These are phyloP conservation scores for Bos javanicus DNA, from an alignment of 2,113 vertebrate species.

Conservation along the genomic window DNA sequence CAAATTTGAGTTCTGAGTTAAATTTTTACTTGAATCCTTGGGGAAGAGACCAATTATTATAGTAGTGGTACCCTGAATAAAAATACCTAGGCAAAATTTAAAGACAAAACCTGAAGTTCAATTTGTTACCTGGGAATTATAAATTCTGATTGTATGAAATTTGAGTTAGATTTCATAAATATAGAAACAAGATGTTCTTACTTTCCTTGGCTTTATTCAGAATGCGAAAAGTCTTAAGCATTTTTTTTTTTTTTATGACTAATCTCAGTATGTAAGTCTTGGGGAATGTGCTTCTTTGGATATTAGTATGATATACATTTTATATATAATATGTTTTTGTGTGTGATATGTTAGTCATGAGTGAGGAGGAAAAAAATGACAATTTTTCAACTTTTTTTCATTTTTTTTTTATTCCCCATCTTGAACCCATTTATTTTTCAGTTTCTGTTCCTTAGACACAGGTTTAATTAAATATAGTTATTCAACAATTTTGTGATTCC, in stretches of 20 bases:
- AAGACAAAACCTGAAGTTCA: not conserved
- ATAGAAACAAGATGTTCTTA: not conserved
- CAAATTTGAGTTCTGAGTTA: not conserved
- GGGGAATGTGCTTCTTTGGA: not conserved
- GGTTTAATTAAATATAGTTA: not conserved
- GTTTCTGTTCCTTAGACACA: not conserved
- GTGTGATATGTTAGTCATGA: not conserved
- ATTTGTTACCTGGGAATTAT: not conserved
- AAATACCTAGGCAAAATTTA: not conserved
- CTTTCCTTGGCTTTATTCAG: not conserved
- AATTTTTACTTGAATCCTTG: not conserved
- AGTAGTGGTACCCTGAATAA: not conserved
- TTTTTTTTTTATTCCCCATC: no score
- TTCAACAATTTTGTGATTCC: not conserved
- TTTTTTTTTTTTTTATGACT: not conserved
- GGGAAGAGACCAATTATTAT: not conserved
- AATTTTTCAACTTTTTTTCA: not conserved
- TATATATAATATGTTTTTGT: not conserved
- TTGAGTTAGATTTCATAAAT: not conserved
- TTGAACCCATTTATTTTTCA: not conserved
- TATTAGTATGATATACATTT: not conserved
- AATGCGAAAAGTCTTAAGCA: not conserved
- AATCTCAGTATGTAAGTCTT: not conserved
- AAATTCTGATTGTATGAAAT: not conserved
- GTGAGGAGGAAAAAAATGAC: not conserved